Conservation (phyloP, 2,113 vertebrate species). For the Struthidea cinerea region DNA sequence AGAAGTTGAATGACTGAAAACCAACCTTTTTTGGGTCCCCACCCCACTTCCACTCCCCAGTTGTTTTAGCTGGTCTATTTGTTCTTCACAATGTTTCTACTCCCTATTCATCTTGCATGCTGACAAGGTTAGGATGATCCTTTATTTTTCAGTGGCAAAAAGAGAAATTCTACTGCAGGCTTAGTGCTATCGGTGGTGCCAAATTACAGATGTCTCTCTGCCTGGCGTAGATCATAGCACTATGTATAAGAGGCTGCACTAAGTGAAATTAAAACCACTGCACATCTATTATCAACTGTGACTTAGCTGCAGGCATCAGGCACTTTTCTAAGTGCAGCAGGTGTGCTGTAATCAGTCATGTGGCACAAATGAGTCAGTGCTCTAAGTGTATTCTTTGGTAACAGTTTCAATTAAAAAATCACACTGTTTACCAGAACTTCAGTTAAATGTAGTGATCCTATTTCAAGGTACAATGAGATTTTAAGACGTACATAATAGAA, state of each 20-base stretch:
- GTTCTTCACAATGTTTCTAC: background rate
- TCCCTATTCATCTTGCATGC: background rate
- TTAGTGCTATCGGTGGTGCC: background rate
- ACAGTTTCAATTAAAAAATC: background rate
- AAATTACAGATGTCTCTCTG: background rate
- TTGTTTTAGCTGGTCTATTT: background rate
- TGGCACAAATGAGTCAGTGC: background rate
- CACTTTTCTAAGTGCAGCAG: background rate
- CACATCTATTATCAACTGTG: background rate
- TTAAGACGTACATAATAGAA: background rate
- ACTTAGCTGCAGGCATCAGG: background rate
- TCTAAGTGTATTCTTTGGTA: background rate
- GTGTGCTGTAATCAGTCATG: background rate
- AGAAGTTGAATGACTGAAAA: background rate
- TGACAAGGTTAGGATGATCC: background rate
- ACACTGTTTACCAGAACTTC: background rate
- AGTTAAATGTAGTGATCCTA: background rate
- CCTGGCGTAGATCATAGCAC: background rate
- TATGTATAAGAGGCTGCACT: background rate
- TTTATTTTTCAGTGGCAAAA: background rate
- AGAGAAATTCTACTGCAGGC: background rate
- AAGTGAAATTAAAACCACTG: background rate
- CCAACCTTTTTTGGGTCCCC: background rate
- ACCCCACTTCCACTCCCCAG: fast-evolving
- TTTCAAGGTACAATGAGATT: background rate